phyloP scores from a whole-genome alignment of 2,888 invertebrate genomes.

The Hesperia comma region DNA sequence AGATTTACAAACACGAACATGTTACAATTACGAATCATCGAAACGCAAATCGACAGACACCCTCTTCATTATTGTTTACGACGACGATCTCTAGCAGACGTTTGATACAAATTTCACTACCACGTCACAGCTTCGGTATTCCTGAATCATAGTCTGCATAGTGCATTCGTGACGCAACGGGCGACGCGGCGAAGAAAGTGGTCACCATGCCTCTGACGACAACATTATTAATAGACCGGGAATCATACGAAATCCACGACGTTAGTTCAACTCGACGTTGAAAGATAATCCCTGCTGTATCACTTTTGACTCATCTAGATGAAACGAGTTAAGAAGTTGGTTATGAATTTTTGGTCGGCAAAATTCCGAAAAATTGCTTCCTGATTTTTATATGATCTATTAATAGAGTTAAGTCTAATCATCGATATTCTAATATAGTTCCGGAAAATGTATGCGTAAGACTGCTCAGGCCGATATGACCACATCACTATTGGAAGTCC shows the following conservation, averaged over 20 bases:
- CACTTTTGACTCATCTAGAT: slow-evolving; percentile 36
- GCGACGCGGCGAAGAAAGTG: slow-evolving; percentile 32
- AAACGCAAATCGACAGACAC: not conserved
- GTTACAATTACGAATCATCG: not conserved
- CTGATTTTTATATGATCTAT: no score
- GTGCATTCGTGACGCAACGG: slow-evolving; percentile 39
- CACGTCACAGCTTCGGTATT: slow-evolving; percentile 40
- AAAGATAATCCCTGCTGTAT: slow-evolving; percentile 3
- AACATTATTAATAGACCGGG: slow-evolving; percentile 43
- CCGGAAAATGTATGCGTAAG: no score
- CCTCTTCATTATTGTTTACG: slow-evolving; percentile 26
- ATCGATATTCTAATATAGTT: no score
- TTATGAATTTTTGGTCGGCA: no score
- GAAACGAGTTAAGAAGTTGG: not conserved
- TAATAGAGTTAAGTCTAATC: no score
- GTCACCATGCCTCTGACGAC: slow-evolving; percentile 37
- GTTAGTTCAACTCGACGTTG: slow-evolving; percentile 34
- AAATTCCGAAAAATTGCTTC: no score
- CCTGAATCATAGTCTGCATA: slow-evolving; percentile 42
- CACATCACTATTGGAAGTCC: no score
- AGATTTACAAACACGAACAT: no score
- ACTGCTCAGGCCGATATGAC: no score
- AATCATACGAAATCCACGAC: slow-evolving; percentile 35
- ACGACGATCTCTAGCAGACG: slow-evolving; percentile 33
- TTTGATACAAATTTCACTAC: slow-evolving; percentile 27